Evolutionary conservation across 2,113 vertebrate species (phyloP).

Genomic region (Syngnathus typhle): DNA sequence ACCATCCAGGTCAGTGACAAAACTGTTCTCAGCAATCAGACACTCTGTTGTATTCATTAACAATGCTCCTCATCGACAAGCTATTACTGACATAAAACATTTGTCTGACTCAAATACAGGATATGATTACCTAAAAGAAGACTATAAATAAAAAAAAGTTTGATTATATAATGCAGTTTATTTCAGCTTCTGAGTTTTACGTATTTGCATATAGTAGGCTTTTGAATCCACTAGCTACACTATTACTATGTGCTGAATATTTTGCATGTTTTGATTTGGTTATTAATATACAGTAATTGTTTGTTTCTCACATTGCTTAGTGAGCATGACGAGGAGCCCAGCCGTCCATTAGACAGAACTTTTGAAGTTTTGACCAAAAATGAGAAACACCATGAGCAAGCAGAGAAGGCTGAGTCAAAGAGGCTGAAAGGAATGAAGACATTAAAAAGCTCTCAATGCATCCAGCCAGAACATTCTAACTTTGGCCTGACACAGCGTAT

Average conservation of each 20-base stretch:
- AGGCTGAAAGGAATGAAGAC: neutral
- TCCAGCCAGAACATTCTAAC: constrained; percentile 5
- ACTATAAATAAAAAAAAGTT: neutral
- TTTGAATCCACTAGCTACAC: too few species aligned
- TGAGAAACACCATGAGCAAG: neutral
- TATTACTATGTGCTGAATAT: neutral
- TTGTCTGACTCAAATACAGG: neutral
- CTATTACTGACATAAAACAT: neutral
- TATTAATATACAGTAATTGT: neutral
- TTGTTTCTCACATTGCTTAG: constrained; percentile 20
- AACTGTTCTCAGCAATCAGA: neutral
- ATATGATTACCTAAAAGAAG: neutral
- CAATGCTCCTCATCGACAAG: neutral
- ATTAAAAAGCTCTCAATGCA: neutral
- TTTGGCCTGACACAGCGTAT: constrained; percentile 38
- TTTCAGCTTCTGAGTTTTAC: too few species aligned
- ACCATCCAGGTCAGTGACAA: constrained; percentile 36
- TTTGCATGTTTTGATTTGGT: neutral
- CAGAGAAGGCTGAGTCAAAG: neutral
- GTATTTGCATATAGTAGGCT: too few species aligned
- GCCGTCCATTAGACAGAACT: neutral
- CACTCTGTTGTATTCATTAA: neutral
- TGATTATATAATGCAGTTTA: too few species aligned
- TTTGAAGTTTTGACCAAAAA: constrained; percentile 4
- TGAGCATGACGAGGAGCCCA: neutral